These are phyloP conservation scores for Drosophila picticornis DNA, from an alignment of 2,888 invertebrate genomes.

Conservation along the genomic window DNA sequence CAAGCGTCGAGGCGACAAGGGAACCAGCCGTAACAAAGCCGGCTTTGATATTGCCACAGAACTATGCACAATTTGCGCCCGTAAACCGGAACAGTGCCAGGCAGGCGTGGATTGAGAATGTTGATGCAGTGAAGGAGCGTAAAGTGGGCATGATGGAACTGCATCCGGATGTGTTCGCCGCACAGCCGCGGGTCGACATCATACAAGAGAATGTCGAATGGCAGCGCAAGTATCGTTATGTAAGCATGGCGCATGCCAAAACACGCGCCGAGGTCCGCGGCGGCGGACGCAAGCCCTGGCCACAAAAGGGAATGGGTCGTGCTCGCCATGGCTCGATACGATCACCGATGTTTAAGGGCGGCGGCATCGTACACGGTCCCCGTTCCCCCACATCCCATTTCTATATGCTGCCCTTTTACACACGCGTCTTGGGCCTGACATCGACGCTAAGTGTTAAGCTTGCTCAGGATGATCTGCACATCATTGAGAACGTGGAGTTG, in stretches of 20 bases:
- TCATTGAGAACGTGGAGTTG: slow-evolving; percentile 94
- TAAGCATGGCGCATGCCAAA: slow-evolving; percentile 92
- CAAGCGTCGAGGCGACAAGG: slow-evolving; percentile 8
- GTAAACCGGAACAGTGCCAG: slow-evolving; percentile 84
- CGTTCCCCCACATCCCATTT: slow-evolving; percentile 95
- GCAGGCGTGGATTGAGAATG: slow-evolving; percentile 95
- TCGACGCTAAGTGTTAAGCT: slow-evolving; percentile 95
- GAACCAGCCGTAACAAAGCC: slow-evolving; percentile 18
- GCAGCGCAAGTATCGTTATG: slow-evolving; percentile 93
- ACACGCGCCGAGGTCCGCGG: slow-evolving; percentile 94
- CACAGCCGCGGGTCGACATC: slow-evolving; percentile 93
- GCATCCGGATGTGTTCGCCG: slow-evolving; percentile 95
- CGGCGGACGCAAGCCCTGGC: slow-evolving; percentile 97
- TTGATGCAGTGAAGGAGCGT: slow-evolving; percentile 90
- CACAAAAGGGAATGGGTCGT: slow-evolving; percentile 96
- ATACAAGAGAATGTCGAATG: slow-evolving; percentile 94
- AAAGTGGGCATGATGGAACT: slow-evolving; percentile 94
- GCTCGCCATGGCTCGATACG: slow-evolving; percentile 97
- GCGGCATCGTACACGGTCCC: slow-evolving; percentile 95
- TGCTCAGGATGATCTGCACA: slow-evolving; percentile 97
- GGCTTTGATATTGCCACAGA: slow-evolving; percentile 75
- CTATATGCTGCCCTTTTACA: slow-evolving; percentile 95
- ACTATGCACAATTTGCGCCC: slow-evolving; percentile 62
- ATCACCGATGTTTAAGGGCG: slow-evolving; percentile 93
- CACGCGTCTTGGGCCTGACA: slow-evolving; percentile 92